These are phyloP conservation scores for Tyrannus savana DNA, from an alignment of 2,113 vertebrate species.

Conservation along the genomic window DNA sequence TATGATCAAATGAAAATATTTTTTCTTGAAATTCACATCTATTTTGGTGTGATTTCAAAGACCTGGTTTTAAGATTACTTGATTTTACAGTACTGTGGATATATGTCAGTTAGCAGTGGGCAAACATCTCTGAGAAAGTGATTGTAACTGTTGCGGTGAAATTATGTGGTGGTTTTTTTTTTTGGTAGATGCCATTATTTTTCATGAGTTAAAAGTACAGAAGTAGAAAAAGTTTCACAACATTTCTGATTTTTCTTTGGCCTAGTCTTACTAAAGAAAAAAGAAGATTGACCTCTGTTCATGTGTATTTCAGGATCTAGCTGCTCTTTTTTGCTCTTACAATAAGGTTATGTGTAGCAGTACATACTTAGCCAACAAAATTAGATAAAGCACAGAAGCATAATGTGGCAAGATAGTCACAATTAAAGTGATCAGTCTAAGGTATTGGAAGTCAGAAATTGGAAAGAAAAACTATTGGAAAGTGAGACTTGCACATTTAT, in stretches of 20 bases:
- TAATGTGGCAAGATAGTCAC: not conserved
- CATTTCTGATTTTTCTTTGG: not conserved
- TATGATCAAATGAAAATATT: not conserved
- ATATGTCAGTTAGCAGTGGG: not conserved
- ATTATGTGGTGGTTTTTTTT: not conserved
- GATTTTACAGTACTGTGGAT: not conserved
- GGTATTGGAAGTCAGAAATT: not conserved
- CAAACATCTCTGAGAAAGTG: not conserved
- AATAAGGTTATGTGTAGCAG: not conserved
- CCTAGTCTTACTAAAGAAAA: not conserved
- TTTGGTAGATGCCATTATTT: not conserved
- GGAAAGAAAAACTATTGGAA: not conserved
- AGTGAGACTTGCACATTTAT: not conserved
- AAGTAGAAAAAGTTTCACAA: not conserved
- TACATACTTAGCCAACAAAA: not conserved
- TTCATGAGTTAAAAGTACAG: not conserved
- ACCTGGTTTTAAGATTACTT: not conserved
- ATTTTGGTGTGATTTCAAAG: not conserved
- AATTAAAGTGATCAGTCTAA: not conserved
- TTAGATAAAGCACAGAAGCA: not conserved
- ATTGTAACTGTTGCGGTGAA: not conserved
- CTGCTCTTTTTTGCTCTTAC: not conserved
- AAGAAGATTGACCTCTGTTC: not conserved
- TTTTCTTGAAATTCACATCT: not conserved
- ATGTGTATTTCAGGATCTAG: not conserved